Percentiles rank a stretch among this genome's conserved stretches.
phyloP scores from a whole-genome alignment of 2,888 invertebrate genomes.

The Deroplatys truncata region DNA sequence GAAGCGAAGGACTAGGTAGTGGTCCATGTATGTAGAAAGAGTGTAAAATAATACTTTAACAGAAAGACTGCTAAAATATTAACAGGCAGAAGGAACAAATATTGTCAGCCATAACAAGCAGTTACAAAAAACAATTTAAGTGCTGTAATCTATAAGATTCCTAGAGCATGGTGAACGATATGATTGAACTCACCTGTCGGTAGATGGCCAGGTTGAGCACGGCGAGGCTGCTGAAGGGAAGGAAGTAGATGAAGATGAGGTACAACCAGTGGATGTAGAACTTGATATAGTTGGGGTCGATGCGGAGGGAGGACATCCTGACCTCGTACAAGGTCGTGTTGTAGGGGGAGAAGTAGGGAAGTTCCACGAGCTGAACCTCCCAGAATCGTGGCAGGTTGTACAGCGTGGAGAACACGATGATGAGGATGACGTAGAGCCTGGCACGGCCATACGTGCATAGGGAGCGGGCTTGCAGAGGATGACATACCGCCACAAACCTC shows the following conservation, averaged over 20 bases:
- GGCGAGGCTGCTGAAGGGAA: slow-evolving; percentile 85
- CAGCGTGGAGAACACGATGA: slow-evolving; percentile 72
- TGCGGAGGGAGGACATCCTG: slow-evolving; percentile 62
- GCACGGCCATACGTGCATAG: slow-evolving; percentile 87
- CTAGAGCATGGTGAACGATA: no score
- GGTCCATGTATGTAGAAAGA: no score
- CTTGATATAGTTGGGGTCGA: slow-evolving; percentile 68
- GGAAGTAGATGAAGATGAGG: slow-evolving; percentile 86
- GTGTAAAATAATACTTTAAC: no score
- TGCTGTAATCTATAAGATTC: no score
- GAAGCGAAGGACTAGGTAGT: no score
- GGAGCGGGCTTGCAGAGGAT: slow-evolving; percentile 81
- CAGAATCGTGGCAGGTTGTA: slow-evolving; percentile 79
- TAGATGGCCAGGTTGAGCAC: slow-evolving; percentile 89
- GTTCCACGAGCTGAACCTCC: slow-evolving; percentile 73
- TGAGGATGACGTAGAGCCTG: slow-evolving; percentile 76
- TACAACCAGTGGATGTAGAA: slow-evolving; percentile 94
- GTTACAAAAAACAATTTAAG: no score
- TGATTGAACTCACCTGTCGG: slow-evolving; percentile 59
- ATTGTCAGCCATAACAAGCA: no score
- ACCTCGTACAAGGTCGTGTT: slow-evolving; percentile 67
- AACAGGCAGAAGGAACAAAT: no score
- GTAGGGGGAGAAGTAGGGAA: slow-evolving; percentile 38
- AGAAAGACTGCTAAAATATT: no score
- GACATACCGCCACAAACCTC: slow-evolving; percentile 90